Percentiles rank a stretch among this genome's conserved stretches.
phyloP scores from a whole-genome alignment of 2,888 invertebrate genomes.

The Gymnocheta viridis region DNA sequence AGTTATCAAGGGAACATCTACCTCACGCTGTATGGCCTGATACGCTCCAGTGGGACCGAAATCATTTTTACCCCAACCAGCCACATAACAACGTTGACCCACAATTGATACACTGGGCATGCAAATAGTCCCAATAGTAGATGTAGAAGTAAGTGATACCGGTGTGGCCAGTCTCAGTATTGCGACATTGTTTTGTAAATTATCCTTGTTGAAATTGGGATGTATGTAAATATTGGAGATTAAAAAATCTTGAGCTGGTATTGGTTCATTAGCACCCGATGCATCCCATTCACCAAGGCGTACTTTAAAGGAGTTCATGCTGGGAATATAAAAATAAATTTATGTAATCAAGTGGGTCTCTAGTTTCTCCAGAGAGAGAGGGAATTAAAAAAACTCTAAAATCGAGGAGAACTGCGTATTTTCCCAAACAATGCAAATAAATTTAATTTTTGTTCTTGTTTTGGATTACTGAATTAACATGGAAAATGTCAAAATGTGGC shows the following conservation, averaged over 20 bases:
- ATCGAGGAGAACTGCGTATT: too few relatives aligned
- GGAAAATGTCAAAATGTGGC: too few relatives aligned
- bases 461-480: too few relatives aligned
- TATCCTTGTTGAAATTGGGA: conserved; percentile 87
- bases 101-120: conserved; percentile 82
- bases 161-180: conserved; percentile 86
- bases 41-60: conserved; percentile 83
- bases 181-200: conserved; percentile 91
- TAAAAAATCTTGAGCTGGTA: conserved; percentile 85
- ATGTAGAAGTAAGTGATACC: conserved; percentile 84
- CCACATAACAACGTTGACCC: conserved; percentile 85
- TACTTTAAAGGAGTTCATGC: conserved; percentile 83
- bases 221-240: conserved; percentile 85
- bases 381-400: too few relatives aligned
- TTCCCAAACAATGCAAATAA: too few relatives aligned
- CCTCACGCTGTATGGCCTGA: conserved; percentile 88
- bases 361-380: too few relatives aligned
- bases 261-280: conserved; percentile 85
- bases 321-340: conserved; percentile 68
- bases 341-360: too few relatives aligned
- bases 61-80: conserved; percentile 94
- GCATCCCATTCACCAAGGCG: conserved; percentile 91
- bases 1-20: conserved; percentile 88
- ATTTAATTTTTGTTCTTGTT: too few relatives aligned
- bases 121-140: conserved; percentile 86